phyloP scores from a whole-genome alignment of 1,140 invertebrate species.

The Zeugodacus cucurbitae region DNA sequence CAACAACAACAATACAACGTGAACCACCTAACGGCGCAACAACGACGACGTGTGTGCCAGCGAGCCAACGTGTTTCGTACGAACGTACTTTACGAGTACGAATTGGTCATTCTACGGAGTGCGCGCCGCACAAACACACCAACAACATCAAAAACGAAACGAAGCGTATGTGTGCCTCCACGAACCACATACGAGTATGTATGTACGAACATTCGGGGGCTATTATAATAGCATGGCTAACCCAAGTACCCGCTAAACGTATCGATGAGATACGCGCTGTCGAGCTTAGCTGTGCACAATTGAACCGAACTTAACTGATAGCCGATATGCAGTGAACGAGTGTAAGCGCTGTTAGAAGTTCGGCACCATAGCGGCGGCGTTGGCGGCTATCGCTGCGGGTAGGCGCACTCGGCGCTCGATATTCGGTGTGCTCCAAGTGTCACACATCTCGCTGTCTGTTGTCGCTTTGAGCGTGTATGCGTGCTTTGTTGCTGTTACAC shows the following conservation, averaged over 20 bases:
- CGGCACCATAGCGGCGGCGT: background rate
- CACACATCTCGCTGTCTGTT: background rate
- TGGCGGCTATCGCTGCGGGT: background rate
- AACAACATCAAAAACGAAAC: conserved; percentile 20
- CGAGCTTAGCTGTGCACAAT: background rate
- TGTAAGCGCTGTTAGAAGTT: background rate
- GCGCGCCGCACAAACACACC: background rate
- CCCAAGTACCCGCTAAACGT: background rate
- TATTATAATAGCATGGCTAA: background rate
- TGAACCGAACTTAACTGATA: background rate
- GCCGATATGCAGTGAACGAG: background rate
- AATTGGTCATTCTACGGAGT: conserved; percentile 33
- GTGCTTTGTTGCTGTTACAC: background rate
- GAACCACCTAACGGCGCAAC: conserved; percentile 20
- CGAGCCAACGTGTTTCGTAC: conserved; percentile 17
- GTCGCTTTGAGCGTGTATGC: background rate
- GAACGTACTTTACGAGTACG: conserved; percentile 26
- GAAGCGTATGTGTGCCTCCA: background rate
- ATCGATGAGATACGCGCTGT: background rate
- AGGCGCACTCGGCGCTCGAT: background rate
- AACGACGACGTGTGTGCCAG: background rate
- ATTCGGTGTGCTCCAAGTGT: background rate
- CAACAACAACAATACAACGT: background rate
- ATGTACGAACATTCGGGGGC: background rate
- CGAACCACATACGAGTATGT: background rate